phyloP scores from a whole-genome alignment of 2,797 vertebrate genomes.

The Melanotaenia nigrans region DNA sequence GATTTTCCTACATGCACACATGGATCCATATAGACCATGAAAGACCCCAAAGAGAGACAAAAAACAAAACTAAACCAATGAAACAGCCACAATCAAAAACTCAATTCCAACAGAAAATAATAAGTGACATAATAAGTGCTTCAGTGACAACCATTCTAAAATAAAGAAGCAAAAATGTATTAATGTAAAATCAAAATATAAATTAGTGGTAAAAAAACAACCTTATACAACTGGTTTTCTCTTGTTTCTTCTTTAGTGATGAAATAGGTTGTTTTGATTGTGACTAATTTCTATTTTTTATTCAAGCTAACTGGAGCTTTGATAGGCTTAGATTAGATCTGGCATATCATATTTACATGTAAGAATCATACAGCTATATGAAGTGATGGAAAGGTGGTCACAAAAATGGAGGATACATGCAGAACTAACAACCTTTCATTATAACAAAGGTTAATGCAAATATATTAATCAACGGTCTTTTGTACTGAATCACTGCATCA shows the following conservation, averaged over 20 bases:
- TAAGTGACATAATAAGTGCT: neutral
- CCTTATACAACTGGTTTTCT: neutral
- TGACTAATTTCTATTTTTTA: neutral
- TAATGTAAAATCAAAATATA: neutral
- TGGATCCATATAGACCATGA: neutral
- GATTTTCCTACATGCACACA: slow-evolving; percentile 21
- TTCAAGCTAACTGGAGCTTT: neutral
- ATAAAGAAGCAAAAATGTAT: neutral
- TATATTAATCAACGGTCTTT: neutral
- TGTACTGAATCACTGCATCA: neutral
- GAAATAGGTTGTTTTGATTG: neutral
- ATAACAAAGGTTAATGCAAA: neutral
- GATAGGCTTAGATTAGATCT: neutral
- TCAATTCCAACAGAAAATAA: slow-evolving; percentile 1
- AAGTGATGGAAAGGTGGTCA: neutral
- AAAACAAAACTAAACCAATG: neutral
- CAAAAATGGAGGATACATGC: neutral
- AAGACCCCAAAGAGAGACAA: neutral
- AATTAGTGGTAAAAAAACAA: neutral
- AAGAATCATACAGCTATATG: neutral
- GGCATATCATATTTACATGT: neutral
- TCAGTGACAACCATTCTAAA: neutral
- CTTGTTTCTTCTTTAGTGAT: no score
- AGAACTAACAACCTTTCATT: neutral
- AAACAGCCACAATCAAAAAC: neutral